Evolutionary conservation across 2,797 vertebrate genomes (phyloP), one percentile per base, ranked within the genome.

Genomic region (Steatocranus sp.): DNA sequence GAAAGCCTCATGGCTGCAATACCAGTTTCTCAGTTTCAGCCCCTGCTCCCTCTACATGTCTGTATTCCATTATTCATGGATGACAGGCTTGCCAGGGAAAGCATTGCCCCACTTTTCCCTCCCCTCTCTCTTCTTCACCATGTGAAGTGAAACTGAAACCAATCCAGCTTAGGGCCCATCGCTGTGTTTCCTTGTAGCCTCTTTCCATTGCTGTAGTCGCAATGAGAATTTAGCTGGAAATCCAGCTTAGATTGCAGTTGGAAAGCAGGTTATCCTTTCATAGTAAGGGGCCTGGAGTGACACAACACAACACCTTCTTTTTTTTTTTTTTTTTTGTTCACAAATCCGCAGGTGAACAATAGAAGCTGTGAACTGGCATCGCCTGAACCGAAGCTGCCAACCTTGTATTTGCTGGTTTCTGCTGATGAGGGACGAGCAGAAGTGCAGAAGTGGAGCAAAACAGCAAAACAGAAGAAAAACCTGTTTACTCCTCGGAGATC

Each of bases 51-150:
- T 78, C 48, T 38, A 56, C 83, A 80, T 74, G 48, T 86, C 70
- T 84, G 38, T 83, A 68, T 86, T 91, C 11, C 76, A 91, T 92
- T 93, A 91, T 94, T 89, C 80, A 91, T 89, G 84, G 43, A 11
- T 90, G 88, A 84, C 85, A 84, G 82, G 58, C 75, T 84, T 89
- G 58, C 58, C 38, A 79, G 53, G 48, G 80, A 89, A 85, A 86
- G 36, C 34, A 3, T 81, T 88, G 87, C 54, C 86, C 92, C 88
- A 90, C 66, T 93, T 87, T 87, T 3, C 43, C 25, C n/a, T 50
- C 41, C 3, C 23, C 68, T 20, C 7, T 49, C 79, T 32, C 61
- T 63, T 49, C 38, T 54, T 46, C 48, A 76, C 85, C 75, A 51
- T 46, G 56, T 66, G 68, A 89, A 66, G 78, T 70, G 80, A 68